Evolutionary conservation across 2,797 vertebrate genomes (phyloP).

Genomic region (Lithobates sylvaticus): DNA sequence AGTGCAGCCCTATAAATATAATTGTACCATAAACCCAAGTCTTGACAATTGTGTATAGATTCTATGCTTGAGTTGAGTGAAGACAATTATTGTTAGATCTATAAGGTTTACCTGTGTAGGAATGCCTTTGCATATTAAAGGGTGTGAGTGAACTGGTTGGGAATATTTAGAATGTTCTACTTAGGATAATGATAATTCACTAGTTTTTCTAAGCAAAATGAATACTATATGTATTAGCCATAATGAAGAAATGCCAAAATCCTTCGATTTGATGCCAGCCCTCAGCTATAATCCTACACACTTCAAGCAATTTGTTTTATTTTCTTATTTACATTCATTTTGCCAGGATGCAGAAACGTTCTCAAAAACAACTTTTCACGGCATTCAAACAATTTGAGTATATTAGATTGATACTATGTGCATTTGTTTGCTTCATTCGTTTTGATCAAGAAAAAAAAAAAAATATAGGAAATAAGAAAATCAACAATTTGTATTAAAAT

Average conservation of each 20-base stretch:
- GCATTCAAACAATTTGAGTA: slow-evolving; percentile 25
- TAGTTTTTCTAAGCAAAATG: background rate
- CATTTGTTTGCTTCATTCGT: slow-evolving; percentile 63
- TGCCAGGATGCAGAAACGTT: slow-evolving; percentile 2
- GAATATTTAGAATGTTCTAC: background rate
- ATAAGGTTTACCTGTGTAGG: slow-evolving; percentile 1
- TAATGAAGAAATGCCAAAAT: slow-evolving; percentile 8
- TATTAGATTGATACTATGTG: slow-evolving; percentile 59
- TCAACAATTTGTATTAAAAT: slow-evolving; percentile 39
- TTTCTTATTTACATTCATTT: background rate
- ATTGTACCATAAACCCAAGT: background rate
- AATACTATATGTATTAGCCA: background rate
- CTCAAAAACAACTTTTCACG: slow-evolving; percentile 20
- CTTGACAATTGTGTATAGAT: slow-evolving; percentile 12
- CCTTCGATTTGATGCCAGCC: slow-evolving; percentile 5
- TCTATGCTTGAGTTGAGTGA: background rate
- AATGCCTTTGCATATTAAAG: slow-evolving; percentile 2
- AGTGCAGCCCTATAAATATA: background rate
- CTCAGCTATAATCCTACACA: slow-evolving; percentile 13
- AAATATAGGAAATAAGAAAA: background rate
- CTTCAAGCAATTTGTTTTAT: background rate
- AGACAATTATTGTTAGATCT: slow-evolving; percentile 6
- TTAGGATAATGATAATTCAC: background rate
- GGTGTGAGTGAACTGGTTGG: background rate
- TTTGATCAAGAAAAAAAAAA: slow-evolving; percentile 35